A percentile compares a stretch with the other conserved stretches of the same genome.
These are phyloP conservation scores for Papio anubis DNA, from an alignment of 2,113 vertebrate genomes.

Conservation along the genomic window DNA sequence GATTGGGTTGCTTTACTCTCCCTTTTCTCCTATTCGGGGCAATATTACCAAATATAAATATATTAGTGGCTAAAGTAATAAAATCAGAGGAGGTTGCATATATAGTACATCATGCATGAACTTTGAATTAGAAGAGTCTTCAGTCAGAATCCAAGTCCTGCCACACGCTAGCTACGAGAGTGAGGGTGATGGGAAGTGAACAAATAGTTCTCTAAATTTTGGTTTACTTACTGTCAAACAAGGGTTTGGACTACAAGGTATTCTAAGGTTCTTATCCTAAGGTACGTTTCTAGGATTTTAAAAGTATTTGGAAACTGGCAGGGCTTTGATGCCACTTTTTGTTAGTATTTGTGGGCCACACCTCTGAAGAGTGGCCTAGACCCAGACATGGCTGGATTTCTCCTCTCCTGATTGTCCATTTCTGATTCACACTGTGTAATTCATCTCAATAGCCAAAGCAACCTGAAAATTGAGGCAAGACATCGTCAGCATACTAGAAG, in stretches of 20 bases:
- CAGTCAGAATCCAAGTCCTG: not conserved
- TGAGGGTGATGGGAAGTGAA: not conserved
- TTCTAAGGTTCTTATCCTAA: not conserved
- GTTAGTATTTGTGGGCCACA: not conserved
- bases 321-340: not conserved
- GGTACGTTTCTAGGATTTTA: not conserved
- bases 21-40: not conserved
- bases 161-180: fast-evolving
- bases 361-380: not conserved
- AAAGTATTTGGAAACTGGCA: not conserved
- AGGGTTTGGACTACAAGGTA: not conserved
- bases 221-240: not conserved
- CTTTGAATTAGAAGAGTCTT: not conserved
- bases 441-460: not conserved
- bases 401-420: not conserved
- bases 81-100: not conserved
- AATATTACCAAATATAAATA: not conserved
- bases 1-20: not conserved
- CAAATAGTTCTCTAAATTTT: not conserved
- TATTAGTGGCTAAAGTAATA: not conserved
- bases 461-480: not conserved
- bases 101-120: not conserved
- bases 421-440: not conserved
- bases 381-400: not conserved
- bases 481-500: not conserved